These are phyloP conservation scores for Calameuta filiformis DNA, from an alignment of 2,888 invertebrate species.

Conservation along the genomic window DNA sequence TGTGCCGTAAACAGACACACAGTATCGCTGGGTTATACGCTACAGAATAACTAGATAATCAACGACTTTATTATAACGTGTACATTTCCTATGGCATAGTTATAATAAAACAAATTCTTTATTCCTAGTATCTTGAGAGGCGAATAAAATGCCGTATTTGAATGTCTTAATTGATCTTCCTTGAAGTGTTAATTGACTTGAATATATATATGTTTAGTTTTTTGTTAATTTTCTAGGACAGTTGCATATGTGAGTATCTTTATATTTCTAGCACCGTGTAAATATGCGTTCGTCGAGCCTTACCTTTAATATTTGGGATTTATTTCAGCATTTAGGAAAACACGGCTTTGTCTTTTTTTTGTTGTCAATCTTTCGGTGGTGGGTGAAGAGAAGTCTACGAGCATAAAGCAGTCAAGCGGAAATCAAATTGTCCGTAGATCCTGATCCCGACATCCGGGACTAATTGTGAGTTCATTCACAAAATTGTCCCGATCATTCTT, in stretches of 20 bases:
- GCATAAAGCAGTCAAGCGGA: not conserved
- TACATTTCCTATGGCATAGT: conserved; percentile 38
- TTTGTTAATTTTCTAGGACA: not conserved
- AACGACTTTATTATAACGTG: conserved; percentile 31
- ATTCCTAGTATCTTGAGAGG: conserved; percentile 27
- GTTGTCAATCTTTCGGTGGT: not conserved
- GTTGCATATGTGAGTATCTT: not conserved
- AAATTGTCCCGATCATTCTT: not conserved
- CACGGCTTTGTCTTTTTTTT: not conserved
- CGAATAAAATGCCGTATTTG: not conserved
- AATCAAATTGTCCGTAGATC: not conserved
- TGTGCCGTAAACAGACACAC: not conserved
- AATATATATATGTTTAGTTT: not conserved
- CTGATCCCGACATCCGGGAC: not conserved
- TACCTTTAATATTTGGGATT: not conserved
- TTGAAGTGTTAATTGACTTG: not conserved
- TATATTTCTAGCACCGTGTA: not conserved
- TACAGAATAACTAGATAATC: conserved; percentile 18
- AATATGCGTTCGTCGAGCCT: not conserved
- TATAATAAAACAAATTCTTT: conserved; percentile 45
- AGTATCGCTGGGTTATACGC: not conserved
- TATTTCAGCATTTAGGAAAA: not conserved
- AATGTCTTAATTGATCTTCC: not conserved
- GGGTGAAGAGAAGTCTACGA: not conserved
- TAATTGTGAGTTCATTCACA: too few relatives aligned